Conservation (phyloP, 2,888 invertebrate genomes). For the Cosmia pyralina region DNA sequence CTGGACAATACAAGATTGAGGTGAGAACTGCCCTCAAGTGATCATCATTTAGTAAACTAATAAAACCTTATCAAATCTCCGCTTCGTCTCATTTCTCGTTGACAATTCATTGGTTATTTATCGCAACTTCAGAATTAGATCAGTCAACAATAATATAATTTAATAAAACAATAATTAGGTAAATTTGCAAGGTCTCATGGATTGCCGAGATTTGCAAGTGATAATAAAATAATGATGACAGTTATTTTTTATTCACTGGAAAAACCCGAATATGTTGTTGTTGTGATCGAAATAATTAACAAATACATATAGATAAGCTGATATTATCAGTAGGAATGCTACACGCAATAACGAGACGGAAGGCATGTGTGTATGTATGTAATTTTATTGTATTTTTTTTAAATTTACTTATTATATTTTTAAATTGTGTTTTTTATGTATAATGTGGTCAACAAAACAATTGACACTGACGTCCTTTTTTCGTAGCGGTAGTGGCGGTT, state of each 20-base stretch:
- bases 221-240: not conserved
- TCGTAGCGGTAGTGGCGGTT: not conserved
- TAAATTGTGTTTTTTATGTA: not conserved
- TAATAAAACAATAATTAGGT: too few species aligned
- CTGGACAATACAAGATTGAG: constrained; percentile 91
- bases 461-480: not conserved
- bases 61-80: constrained; percentile 26
- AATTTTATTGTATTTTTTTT: not conserved
- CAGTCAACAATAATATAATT: too few species aligned
- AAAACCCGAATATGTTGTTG: not conserved
- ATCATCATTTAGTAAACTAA: constrained; percentile 8
- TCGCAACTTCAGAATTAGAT: not conserved
- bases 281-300: not conserved
- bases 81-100: constrained; percentile 28
- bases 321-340: not conserved
- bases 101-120: not conserved
- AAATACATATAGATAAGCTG: not conserved
- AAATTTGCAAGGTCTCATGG: not conserved
- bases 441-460: not conserved
- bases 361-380: not conserved
- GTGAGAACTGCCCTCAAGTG: constrained; percentile 72
- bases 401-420: not conserved
- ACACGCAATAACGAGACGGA: not conserved
- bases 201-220: not conserved
- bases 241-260: not conserved